These are phyloP conservation scores for Cirrhinus mrigala DNA, from an alignment of 2,797 vertebrate species.

Conservation along the genomic window DNA sequence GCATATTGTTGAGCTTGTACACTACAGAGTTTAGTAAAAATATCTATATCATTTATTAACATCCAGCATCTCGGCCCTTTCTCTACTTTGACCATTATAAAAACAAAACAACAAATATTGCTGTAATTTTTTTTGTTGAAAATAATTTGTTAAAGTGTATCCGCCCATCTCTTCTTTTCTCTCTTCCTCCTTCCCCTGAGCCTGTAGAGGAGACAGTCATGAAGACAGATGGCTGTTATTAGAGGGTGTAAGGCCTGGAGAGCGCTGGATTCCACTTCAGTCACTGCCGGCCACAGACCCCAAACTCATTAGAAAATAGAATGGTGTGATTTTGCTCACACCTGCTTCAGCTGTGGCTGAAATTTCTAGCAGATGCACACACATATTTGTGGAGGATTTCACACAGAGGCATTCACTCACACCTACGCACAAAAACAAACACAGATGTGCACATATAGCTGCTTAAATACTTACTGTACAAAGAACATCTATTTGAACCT, in stretches of 20 bases:
- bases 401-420: not conserved
- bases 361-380: slow-evolving; percentile 9
- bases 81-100: slow-evolving; percentile 2
- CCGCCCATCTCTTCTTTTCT: not conserved
- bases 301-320: slow-evolving; percentile 47
- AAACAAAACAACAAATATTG: slow-evolving; percentile 2
- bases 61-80: not conserved
- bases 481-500: not conserved
- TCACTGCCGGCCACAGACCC: slow-evolving; percentile 36
- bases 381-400: slow-evolving; percentile 2
- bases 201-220: slow-evolving; percentile 76
- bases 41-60: not conserved
- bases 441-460: not conserved
- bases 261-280: slow-evolving; percentile 49
- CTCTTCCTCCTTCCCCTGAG: slow-evolving; percentile 61
- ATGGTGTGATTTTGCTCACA: slow-evolving; percentile 51
- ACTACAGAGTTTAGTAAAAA: not conserved
- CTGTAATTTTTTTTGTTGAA: not conserved
- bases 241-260: slow-evolving; percentile 53
- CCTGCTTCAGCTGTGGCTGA: slow-evolving; percentile 37
- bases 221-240: slow-evolving; percentile 79
- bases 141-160: not conserved
- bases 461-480: not conserved
- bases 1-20: not conserved
- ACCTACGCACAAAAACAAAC: not conserved